phyloP scores from a whole-genome alignment of 2,113 vertebrate genomes.

The Aphelocoma coerulescens region DNA sequence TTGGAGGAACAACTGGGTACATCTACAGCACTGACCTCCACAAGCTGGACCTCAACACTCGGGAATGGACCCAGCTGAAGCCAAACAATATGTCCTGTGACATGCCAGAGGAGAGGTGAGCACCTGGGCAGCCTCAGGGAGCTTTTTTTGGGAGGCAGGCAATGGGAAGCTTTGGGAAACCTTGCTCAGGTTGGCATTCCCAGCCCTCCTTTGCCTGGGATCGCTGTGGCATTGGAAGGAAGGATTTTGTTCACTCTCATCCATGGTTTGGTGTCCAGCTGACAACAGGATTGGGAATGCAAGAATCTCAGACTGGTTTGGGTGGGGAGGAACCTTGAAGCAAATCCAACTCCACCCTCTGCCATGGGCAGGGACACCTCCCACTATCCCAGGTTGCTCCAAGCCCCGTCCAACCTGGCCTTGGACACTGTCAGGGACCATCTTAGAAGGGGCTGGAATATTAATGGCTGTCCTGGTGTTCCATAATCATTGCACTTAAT shows the following conservation, averaged over 20 bases:
- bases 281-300: neutral
- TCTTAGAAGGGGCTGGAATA: neutral
- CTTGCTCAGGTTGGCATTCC: neutral
- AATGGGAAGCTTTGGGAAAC: neutral
- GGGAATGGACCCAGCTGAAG: constrained; percentile 95
- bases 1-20: constrained; percentile 96
- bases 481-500: neutral
- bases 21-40: constrained; percentile 97
- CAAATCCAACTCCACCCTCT: neutral
- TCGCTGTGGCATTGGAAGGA: neutral
- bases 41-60: constrained; percentile 91
- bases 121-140: neutral
- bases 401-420: neutral
- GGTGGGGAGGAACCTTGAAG: neutral
- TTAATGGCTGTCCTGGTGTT: neutral
- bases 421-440: neutral
- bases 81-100: constrained; percentile 92
- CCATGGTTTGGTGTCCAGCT: accelerated
- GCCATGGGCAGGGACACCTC: neutral
- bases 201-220: neutral
- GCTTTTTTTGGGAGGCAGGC: neutral
- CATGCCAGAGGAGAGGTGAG: constrained; percentile 91
- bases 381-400: neutral
- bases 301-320: neutral
- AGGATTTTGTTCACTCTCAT: accelerated